Percentiles rank a stretch among this genome's conserved stretches.
Evolutionary conservation across 1,140 invertebrate genomes (phyloP).

Genomic region (Idris sp.): DNA sequence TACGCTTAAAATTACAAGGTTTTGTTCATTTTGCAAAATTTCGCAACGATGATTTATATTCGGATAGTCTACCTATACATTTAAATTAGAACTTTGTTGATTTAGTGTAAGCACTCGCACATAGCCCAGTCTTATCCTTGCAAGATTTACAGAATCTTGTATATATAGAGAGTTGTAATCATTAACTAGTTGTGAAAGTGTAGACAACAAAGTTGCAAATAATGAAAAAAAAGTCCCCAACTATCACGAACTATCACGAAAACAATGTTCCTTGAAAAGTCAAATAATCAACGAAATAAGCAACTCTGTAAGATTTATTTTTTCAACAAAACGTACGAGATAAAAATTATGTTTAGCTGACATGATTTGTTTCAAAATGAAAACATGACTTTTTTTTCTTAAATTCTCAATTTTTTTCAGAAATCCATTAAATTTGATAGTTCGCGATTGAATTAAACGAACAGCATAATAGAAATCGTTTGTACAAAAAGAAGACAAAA

Average conservation of each 20-base stretch:
- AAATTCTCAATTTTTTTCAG: conserved; percentile 1
- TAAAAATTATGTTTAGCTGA: conserved; percentile 22
- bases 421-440: conserved; percentile 31
- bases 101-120: conserved; percentile 1
- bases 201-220: conserved; percentile 38
- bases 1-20: no score
- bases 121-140: conserved; percentile 13
- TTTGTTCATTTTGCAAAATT: not conserved
- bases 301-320: conserved; percentile 38
- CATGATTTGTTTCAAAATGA: no score
- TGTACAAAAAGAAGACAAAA: conserved; percentile 27
- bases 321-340: conserved; percentile 22
- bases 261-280: conserved; percentile 48
- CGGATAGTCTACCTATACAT: conserved; percentile 4
- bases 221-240: conserved; percentile 17
- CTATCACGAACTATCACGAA: conserved; percentile 52
- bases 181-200: conserved; percentile 44
- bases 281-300: conserved; percentile 49
- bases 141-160: conserved; percentile 29
- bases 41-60: conserved; percentile 8
- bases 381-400: not conserved
- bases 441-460: conserved; percentile 38
- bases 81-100: conserved; percentile 6
- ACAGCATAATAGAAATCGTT: conserved; percentile 36
- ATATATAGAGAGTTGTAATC: conserved; percentile 51